Evolutionary conservation across 2,888 invertebrate species (phyloP).

Genomic region (Scrobipalpa atriplicella): DNA sequence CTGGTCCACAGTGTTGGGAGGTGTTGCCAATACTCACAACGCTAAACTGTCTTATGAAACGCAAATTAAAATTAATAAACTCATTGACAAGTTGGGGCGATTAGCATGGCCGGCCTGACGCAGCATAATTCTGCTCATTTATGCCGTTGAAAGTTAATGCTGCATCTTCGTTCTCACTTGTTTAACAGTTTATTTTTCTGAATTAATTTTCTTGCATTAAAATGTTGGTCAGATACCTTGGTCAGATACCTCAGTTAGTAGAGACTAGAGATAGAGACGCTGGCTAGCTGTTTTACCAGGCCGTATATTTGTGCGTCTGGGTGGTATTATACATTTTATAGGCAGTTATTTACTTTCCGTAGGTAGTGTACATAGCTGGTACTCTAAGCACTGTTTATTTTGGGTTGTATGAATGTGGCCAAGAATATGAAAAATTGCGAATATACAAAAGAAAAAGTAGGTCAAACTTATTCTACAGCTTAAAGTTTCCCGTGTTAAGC

Average conservation of each 20-base stretch:
- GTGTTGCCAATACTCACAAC: too few species aligned
- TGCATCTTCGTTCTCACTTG: neutral
- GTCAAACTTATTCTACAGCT: too few species aligned
- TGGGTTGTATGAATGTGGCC: too few species aligned
- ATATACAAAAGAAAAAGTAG: too few species aligned
- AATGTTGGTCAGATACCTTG: neutral
- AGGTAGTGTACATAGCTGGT: too few species aligned
- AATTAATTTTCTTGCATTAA: neutral
- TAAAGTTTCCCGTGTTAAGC: too few species aligned
- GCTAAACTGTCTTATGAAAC: neutral
- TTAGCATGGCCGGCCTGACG: conserved; percentile 17
- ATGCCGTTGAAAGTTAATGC: conserved; percentile 15
- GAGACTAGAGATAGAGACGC: neutral
- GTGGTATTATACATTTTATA: too few species aligned
- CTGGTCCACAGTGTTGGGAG: too few species aligned
- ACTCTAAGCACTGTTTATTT: too few species aligned
- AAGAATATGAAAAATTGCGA: too few species aligned
- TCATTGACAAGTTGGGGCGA: neutral
- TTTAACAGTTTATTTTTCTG: neutral
- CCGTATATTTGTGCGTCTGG: neutral
- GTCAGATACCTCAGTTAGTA: neutral
- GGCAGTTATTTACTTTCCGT: too few species aligned
- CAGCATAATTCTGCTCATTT: conserved; percentile 3
- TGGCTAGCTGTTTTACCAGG: neutral
- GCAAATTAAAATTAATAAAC: conserved; percentile 8